Conservation (phyloP, 2,797 vertebrate species). For the Gambusia yucatana region DNA sequence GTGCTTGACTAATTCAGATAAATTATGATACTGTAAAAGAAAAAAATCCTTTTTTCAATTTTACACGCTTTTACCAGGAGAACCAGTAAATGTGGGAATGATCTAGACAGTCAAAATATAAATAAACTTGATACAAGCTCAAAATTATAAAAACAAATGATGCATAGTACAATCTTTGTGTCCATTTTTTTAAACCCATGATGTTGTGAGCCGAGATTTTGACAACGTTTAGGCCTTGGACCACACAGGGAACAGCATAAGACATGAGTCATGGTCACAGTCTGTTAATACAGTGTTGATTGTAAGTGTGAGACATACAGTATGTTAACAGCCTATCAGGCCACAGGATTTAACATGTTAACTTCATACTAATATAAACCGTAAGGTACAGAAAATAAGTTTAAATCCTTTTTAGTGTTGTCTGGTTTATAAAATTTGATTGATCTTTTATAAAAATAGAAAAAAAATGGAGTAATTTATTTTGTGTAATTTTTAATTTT, state of each 20-base stretch:
- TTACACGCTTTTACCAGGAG: background rate
- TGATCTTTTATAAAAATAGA: background rate
- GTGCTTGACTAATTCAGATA: no score
- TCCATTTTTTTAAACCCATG: background rate
- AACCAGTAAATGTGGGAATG: background rate
- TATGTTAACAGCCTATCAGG: constrained; percentile 12
- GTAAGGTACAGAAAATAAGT: background rate
- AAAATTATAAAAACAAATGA: background rate
- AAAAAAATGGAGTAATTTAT: background rate
- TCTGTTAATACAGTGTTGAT: constrained; percentile 14
- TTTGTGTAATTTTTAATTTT: background rate
- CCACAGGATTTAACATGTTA: background rate
- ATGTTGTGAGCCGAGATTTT: background rate
- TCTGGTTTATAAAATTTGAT: background rate
- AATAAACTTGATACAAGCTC: background rate
- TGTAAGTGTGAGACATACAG: constrained; percentile 9
- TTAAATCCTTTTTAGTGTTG: background rate
- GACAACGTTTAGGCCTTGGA: constrained; percentile 7
- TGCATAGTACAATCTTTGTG: background rate
- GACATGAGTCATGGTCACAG: constrained; percentile 24
- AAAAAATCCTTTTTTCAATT: background rate
- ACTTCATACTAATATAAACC: background rate
- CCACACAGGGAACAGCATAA: constrained; percentile 16
- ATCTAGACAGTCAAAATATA: background rate
- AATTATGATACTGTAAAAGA: background rate